phyloP scores from a whole-genome alignment of 2,888 invertebrate species.

The Brachyopa scutellaris region DNA sequence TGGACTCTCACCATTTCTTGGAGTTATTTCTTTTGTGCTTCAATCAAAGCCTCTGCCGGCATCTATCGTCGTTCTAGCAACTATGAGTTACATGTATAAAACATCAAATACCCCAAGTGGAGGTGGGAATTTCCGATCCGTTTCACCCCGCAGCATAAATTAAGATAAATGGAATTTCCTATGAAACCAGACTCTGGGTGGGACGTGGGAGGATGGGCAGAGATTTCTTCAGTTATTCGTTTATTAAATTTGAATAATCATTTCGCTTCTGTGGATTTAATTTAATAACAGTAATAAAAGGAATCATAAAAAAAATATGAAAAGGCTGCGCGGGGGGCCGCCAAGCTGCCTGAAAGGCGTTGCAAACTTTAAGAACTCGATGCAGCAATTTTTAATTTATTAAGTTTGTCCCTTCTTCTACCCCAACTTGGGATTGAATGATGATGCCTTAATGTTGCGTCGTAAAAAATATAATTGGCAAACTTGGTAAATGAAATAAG shows the following conservation, averaged over 20 bases:
- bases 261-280: conserved; percentile 60
- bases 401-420: conserved; percentile 9
- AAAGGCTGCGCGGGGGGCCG: background rate
- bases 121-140: conserved; percentile 41
- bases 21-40: conserved; percentile 40
- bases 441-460: background rate
- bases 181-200: conserved; percentile 28
- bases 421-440: background rate
- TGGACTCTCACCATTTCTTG: conserved; percentile 25
- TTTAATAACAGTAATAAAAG: conserved; percentile 63
- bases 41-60: conserved; percentile 16
- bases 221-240: conserved; percentile 37
- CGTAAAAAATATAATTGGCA: background rate
- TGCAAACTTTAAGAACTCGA: background rate
- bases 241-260: conserved; percentile 71
- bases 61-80: conserved; percentile 1
- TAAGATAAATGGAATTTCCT: conserved; percentile 51
- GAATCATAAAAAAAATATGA: conserved; percentile 60
- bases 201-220: conserved; percentile 2
- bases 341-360: background rate
- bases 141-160: conserved; percentile 34
- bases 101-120: conserved; percentile 27
- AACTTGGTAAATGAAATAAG: background rate
- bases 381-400: conserved; percentile 33
- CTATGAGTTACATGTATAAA: conserved; percentile 30